Evolutionary conservation across 2,888 invertebrate species (phyloP), one percentile per base, ranked within the genome.

Genomic region (Imbricaverruca yamaguchii): DNA sequence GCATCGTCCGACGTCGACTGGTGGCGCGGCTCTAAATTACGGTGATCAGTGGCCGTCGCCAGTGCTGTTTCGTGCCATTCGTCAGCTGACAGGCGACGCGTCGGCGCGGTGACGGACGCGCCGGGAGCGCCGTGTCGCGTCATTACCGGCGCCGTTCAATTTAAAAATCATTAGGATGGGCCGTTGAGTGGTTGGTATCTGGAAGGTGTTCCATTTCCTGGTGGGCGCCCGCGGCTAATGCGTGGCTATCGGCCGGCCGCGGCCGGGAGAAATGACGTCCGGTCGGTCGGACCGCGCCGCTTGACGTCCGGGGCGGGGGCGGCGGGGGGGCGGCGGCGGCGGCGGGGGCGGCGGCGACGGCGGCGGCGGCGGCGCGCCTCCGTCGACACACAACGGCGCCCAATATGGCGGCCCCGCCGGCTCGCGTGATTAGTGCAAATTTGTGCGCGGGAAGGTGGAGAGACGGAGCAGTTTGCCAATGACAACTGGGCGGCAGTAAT

Each of bases 201-300:
- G 74, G 53, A 55, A 74, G 74, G 74, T 55, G 74, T 74, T 74
- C 55, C 74, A 74, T 74, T 74, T 74, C 74, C 74, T 74, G 74
- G 21, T 55, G 39, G n/a, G 13, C 59, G 69, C 25, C 53, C 12
- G 8, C 69, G 25, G 69, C 13, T 39, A 39, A 53, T 39, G 69
- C 53, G 4, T n/a, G 67, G 67, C 67, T n/a, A 39, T 39, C 39
- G 39, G 39, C 39, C 39, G 39, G 39, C 21, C 21, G 63, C 63
- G 8, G 63, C 63, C 3, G 67, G 12, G 67, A 67, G 67, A 23
- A 53, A 8, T 8, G 69, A 39, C 69, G 18, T 69, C 69, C 69
- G 69, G 69, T 39, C 12, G 39, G 39, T 4, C 39, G 39, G 39
- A 39, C 39, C 39, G 39, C 39, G 39, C 39, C 39, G 39, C 39